These are phyloP conservation scores for Syrista parreyssii DNA, from an alignment of 2,888 invertebrate species.

Conservation along the genomic window DNA sequence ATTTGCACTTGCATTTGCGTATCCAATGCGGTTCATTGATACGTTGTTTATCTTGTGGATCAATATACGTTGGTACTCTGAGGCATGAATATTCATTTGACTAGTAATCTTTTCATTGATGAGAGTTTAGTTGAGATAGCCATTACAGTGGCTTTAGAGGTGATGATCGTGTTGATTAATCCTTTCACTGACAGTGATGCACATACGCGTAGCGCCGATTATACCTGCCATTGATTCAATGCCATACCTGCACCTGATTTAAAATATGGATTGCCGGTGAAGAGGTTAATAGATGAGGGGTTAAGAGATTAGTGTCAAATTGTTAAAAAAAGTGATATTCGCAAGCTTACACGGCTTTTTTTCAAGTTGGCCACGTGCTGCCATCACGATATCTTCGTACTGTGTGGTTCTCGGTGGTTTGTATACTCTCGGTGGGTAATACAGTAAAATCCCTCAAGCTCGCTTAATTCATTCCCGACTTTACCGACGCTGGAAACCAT, in stretches of 20 bases:
- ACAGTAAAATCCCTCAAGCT: conserved; percentile 10
- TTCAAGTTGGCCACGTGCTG: neutral
- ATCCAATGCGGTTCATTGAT: neutral
- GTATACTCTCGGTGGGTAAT: neutral
- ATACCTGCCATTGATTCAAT: no score
- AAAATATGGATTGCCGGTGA: no score
- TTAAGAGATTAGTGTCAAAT: neutral
- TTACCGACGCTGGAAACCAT: conserved; percentile 14
- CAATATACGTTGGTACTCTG: neutral
- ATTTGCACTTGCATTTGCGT: neutral
- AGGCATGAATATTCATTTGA: neutral
- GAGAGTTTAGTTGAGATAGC: neutral
- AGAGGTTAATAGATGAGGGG: no score
- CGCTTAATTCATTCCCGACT: conserved; percentile 2
- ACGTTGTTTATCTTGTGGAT: neutral
- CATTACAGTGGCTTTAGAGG: neutral
- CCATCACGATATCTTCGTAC: neutral
- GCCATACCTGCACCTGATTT: no score
- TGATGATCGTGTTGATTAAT: neutral
- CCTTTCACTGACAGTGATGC: no score
- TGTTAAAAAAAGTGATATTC: neutral
- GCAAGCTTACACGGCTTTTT: neutral
- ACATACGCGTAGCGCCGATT: no score
- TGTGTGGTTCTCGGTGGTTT: neutral
- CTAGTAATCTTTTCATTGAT: neutral